A percentile compares a stretch with the other conserved stretches of the same genome.
phyloP scores from a whole-genome alignment of 53 echinoderm and acorn worm species.

The Henricia sp. region DNA sequence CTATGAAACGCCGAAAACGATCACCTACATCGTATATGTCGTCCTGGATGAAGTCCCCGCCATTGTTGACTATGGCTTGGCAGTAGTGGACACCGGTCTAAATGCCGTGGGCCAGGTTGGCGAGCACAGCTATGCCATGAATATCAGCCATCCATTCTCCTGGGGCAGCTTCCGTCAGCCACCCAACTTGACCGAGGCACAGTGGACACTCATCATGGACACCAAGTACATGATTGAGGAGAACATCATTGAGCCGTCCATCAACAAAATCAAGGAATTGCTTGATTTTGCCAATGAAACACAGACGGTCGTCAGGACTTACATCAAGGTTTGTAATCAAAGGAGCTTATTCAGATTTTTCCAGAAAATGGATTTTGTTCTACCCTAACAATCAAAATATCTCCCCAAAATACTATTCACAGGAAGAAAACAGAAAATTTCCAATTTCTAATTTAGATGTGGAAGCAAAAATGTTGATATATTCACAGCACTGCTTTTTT shows the following conservation, averaged over 20 bases:
- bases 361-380: too few relatives aligned
- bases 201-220: constrained; percentile 74
- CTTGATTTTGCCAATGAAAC: constrained; percentile 56
- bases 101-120: constrained; percentile 70
- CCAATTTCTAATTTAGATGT: too few relatives aligned
- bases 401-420: too few relatives aligned
- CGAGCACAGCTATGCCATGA: constrained; percentile 90
- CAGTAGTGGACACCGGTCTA: constrained; percentile 58
- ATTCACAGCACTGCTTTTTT: too few relatives aligned
- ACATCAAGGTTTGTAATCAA: constrained; percentile 45
- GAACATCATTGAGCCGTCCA: constrained; percentile 54
- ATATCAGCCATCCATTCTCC: constrained; percentile 95
- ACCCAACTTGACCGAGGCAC: constrained; percentile 80
- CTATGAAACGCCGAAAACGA: constrained; percentile 33
- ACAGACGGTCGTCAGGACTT: constrained; percentile 23
- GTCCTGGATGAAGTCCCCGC: constrained; percentile 54
- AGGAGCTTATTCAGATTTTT: too few relatives aligned
- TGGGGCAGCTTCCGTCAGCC: constrained; percentile 90
- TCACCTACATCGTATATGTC: constrained; percentile 47
- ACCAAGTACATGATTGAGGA: constrained; percentile 36
- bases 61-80: constrained; percentile 44
- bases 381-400: too few relatives aligned
- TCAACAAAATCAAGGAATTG: constrained; percentile 57
- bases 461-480: too few relatives aligned
- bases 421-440: too few relatives aligned